Conservation (phyloP, 2,113 vertebrate species). For the Trogon surrucura region DNA sequence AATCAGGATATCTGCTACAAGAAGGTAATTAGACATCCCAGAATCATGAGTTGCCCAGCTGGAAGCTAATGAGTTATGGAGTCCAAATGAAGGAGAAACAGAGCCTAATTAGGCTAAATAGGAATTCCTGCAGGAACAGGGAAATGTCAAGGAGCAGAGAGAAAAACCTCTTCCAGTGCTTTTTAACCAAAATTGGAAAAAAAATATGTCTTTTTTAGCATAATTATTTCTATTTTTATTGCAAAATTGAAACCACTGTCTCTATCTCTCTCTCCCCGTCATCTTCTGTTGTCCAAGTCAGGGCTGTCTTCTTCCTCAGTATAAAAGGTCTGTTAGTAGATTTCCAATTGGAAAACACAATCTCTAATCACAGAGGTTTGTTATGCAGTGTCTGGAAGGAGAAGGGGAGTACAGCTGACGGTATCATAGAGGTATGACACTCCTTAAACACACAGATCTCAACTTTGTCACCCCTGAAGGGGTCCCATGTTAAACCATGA, state of each 20-base stretch:
- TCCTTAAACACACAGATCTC: background rate
- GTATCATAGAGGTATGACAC: background rate
- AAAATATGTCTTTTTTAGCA: background rate
- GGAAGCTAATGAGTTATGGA: conserved; percentile 71
- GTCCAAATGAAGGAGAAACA: conserved; percentile 54
- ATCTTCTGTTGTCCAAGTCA: background rate
- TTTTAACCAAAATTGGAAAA: background rate
- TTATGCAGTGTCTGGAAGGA: background rate
- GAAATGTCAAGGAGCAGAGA: conserved; percentile 56
- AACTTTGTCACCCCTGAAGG: background rate
- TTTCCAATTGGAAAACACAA: background rate
- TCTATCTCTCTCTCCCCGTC: background rate
- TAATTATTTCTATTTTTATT: conserved; percentile 10
- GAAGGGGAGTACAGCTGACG: background rate
- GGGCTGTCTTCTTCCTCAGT: background rate
- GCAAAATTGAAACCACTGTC: background rate
- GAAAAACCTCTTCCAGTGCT: background rate
- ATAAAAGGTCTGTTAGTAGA: background rate
- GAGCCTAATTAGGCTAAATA: conserved; percentile 64
- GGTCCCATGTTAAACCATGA: background rate
- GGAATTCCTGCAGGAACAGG: conserved; percentile 62
- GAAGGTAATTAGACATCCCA: conserved; percentile 66
- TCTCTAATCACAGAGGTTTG: background rate
- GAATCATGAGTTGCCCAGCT: conserved; percentile 59
- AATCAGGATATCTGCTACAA: conserved; percentile 42